Evolutionary conservation across 2,113 vertebrate genomes (phyloP).

Genomic region (Rhineura floridana): DNA sequence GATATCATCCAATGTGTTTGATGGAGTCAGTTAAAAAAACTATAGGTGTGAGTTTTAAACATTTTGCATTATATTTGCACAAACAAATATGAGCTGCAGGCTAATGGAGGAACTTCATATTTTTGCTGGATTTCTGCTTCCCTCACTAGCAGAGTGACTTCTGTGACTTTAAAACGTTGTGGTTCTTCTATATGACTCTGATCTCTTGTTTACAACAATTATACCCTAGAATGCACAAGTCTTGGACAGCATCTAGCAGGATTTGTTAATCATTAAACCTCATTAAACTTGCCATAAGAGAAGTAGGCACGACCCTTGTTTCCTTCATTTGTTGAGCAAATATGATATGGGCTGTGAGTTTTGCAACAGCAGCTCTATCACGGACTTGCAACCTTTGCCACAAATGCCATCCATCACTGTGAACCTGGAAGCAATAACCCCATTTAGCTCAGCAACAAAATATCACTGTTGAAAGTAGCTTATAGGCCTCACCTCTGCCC

Average conservation of each 20-base stretch:
- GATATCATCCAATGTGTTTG: no score
- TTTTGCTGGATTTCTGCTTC: neutral
- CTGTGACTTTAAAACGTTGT: neutral
- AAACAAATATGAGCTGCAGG: neutral
- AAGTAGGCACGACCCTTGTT: conserved; percentile 7
- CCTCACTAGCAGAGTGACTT: neutral
- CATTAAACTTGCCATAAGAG: neutral
- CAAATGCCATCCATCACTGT: conserved; percentile 17
- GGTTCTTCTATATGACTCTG: no score
- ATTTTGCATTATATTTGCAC: no score
- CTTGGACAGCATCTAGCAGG: neutral
- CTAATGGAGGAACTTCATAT: neutral
- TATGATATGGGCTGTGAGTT: neutral
- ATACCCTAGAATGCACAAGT: neutral
- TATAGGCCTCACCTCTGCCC: neutral
- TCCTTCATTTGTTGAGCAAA: conserved; percentile 11
- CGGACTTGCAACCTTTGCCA: rapidly evolving
- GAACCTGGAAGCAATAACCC: conserved; percentile 24
- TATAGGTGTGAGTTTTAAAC: neutral
- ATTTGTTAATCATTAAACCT: conserved; percentile 19
- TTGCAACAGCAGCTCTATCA: neutral
- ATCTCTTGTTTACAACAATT: neutral
- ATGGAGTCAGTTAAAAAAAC: neutral
- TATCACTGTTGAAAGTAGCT: neutral
- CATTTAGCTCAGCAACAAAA: neutral